Conservation (phyloP, 2,113 vertebrate genomes). For the Panthera uncia region DNA sequence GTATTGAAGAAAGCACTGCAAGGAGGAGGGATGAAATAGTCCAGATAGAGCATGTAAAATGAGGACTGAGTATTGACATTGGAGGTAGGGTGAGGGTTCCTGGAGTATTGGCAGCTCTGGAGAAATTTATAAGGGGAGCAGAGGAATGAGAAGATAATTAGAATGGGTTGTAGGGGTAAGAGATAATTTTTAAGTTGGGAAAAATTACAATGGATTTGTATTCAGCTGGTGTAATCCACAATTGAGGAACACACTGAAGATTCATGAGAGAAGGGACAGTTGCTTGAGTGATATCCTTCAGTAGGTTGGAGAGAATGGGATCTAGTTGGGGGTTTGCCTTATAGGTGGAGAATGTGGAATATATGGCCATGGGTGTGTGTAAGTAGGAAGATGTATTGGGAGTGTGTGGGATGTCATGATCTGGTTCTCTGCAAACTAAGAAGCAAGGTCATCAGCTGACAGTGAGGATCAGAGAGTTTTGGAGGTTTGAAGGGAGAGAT, state of each 20-base stretch:
- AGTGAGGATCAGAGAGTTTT: background rate
- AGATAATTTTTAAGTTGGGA: background rate
- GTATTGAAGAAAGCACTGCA: background rate
- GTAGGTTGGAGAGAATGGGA: background rate
- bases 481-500: background rate
- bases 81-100: background rate
- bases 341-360: background rate
- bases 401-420: background rate
- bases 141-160: background rate
- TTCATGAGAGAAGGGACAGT: background rate
- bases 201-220: background rate
- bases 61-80: background rate
- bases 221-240: background rate
- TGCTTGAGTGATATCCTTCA: background rate
- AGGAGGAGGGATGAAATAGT: background rate
- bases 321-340: background rate
- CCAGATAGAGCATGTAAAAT: background rate
- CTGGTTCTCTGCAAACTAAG: background rate
- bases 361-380: background rate
- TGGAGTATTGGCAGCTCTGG: background rate
- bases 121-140: background rate
- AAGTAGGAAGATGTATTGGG: background rate
- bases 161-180: background rate
- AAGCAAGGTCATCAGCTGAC: background rate
- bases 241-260: background rate